phyloP scores from a whole-genome alignment of 2,113 vertebrate species.

The Syngnathus floridae region DNA sequence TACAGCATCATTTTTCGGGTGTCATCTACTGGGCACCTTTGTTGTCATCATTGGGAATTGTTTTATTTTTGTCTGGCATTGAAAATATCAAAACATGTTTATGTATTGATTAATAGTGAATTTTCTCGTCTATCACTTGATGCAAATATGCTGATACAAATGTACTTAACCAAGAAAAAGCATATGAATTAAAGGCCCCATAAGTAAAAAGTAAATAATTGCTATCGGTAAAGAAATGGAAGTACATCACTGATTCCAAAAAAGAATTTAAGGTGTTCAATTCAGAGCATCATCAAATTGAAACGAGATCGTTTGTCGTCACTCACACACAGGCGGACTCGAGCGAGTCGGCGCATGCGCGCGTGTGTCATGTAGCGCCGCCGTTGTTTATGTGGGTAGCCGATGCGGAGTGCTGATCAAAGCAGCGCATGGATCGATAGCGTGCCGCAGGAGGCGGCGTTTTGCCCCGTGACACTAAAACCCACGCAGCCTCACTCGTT shows the following conservation, averaged over 20 bases:
- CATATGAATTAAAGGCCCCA: not conserved
- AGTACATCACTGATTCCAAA: too few species aligned
- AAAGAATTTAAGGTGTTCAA: not conserved
- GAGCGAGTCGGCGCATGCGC: constrained; percentile 24
- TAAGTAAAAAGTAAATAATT: too few species aligned
- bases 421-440: constrained; percentile 59
- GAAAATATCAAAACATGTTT: too few species aligned
- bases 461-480: constrained; percentile 66
- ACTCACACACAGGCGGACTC: constrained; percentile 13
- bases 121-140: not conserved
- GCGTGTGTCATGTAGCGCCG: constrained; percentile 45
- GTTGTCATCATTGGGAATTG: too few species aligned
- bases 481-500: constrained; percentile 60
- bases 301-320: not conserved
- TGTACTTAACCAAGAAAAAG: too few species aligned
- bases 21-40: not conserved
- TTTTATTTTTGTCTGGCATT: too few species aligned
- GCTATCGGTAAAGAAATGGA: too few species aligned
- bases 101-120: not conserved
- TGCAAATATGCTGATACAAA: not conserved
- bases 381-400: constrained; percentile 53
- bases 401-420: constrained; percentile 56
- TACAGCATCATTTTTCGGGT: not conserved
- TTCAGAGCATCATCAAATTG: not conserved
- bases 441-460: constrained; percentile 56